These are phyloP conservation scores for Nomada ruficornis DNA, from an alignment of 2,888 invertebrate species.

Conservation along the genomic window DNA sequence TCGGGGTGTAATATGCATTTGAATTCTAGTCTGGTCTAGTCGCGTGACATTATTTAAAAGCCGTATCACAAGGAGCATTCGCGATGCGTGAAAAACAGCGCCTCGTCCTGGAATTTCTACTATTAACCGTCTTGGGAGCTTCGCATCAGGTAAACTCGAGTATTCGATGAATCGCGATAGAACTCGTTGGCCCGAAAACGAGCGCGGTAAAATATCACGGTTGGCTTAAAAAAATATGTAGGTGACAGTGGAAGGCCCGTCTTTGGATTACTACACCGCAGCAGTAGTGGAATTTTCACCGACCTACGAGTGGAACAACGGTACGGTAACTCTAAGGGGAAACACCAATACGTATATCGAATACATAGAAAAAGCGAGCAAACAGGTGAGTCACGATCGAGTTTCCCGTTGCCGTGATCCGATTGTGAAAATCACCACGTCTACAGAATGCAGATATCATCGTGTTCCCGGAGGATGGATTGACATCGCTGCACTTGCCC, in stretches of 20 bases:
- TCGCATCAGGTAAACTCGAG: constrained; percentile 27
- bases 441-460: constrained; percentile 86
- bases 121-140: neutral
- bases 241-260: neutral
- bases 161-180: neutral
- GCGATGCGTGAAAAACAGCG: neutral
- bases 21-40: too few relatives aligned
- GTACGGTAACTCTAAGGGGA: constrained; percentile 30
- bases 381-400: constrained; percentile 60
- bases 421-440: neutral
- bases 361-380: constrained; percentile 65
- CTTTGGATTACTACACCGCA: constrained; percentile 63
- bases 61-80: too few relatives aligned
- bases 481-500: constrained; percentile 79
- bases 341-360: constrained; percentile 64
- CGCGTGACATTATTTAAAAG: too few relatives aligned
- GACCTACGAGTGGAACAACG: constrained; percentile 26
- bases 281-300: constrained; percentile 76
- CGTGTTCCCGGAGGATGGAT: constrained; percentile 86
- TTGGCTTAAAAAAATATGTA: neutral
- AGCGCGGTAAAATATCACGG: neutral
- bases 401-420: neutral
- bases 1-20: too few relatives aligned
- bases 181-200: neutral
- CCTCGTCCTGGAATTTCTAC: neutral